Conservation (phyloP, 92 coral and sea anemone species). For the Montipora capitata region DNA sequence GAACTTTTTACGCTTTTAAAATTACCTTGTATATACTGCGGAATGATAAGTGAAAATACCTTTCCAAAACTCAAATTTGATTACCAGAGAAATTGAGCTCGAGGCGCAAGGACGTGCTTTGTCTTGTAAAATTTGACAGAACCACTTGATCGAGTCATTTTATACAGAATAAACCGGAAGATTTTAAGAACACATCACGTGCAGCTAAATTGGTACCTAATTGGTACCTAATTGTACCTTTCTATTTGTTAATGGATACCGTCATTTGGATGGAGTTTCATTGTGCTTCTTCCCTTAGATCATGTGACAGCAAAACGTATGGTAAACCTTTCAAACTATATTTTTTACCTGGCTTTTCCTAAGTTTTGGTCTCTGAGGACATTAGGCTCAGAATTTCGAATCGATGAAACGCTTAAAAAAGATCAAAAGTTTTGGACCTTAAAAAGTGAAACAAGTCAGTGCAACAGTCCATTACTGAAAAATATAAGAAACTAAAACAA, state of each 20-base stretch:
- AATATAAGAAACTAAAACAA: no score
- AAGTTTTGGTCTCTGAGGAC: not conserved
- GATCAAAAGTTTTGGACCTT: not conserved
- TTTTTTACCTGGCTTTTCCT: not conserved
- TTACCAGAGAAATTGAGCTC: no score
- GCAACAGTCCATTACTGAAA: no score
- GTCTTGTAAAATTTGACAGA: not conserved
- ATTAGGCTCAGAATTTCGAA: not conserved
- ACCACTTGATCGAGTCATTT: not conserved
- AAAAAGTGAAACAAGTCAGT: not conserved
- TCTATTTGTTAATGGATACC: not conserved
- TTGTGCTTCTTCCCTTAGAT: not conserved
- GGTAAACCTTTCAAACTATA: not conserved
- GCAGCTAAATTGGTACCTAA: no score
- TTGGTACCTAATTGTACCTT: no score
- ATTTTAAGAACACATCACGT: not conserved
- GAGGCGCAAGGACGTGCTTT: not conserved
- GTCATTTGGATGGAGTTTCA: not conserved
- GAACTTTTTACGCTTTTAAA: no score
- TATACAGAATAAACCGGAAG: constrained; percentile 26
- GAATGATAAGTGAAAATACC: no score
- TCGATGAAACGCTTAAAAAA: not conserved
- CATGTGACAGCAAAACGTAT: no score
- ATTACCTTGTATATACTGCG: no score
- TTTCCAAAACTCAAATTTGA: no score